Conservation (phyloP, 2,888 invertebrate species). For the Ctena decussata region DNA sequence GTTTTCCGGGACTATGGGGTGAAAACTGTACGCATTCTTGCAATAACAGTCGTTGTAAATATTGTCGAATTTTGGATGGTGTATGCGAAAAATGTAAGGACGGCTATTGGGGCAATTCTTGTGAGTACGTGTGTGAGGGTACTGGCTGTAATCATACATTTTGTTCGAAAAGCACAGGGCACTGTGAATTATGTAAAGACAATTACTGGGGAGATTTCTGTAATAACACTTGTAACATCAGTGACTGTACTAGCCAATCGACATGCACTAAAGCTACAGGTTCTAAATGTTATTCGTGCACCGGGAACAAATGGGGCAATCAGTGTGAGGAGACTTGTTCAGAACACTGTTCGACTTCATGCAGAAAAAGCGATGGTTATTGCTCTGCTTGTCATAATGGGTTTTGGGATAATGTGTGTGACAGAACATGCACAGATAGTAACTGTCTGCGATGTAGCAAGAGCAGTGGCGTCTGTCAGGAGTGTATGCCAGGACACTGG, state of each 20-base stretch:
- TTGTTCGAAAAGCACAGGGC: background rate
- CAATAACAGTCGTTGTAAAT: background rate
- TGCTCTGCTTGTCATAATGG: background rate
- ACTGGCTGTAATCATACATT: background rate
- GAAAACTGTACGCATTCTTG: background rate
- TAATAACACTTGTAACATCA: background rate
- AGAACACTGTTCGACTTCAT: background rate
- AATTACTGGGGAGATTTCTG: background rate
- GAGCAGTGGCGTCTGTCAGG: no score
- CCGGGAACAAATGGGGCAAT: background rate
- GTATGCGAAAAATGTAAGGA: background rate
- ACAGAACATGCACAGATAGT: no score
- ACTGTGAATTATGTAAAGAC: background rate
- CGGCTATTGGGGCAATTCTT: background rate
- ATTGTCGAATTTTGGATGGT: background rate
- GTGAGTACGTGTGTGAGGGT: background rate
- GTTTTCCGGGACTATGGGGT: background rate
- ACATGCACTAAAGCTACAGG: background rate
- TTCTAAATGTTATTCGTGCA: background rate
- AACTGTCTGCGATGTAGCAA: no score
- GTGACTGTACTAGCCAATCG: background rate
- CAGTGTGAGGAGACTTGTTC: background rate
- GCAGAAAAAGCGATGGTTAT: background rate
- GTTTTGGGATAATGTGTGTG: no score
- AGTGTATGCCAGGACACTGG: no score